Evolutionary conservation across 2,113 vertebrate genomes (phyloP), one percentile per base, ranked within the genome.

Genomic region (Polypterus bichir): DNA sequence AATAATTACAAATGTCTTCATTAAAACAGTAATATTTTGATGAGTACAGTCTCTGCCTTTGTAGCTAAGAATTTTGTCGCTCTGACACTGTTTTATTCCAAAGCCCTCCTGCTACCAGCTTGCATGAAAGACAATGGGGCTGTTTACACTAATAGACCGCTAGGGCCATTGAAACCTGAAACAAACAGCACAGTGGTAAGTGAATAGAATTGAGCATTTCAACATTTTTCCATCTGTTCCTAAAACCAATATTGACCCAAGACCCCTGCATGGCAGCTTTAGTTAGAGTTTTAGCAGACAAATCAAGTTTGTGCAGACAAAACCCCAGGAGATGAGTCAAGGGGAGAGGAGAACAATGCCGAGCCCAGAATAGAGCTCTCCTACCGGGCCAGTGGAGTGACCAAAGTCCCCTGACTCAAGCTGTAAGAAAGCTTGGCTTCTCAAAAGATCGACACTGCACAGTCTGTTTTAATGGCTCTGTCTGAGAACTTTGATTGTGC

Each of bases 91-190:
- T 76, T 87, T 83, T 83, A 76, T 76, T 74, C 71, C 61, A 5
- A 47, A 56, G 65, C 54, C 74, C 83, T 82, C 88, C 87, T 70
- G 79, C 84, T 81, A 78, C 60, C 73, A 72, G 64, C 72, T 71
- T 71, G 80, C 73, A 77, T 5, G 4, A 79, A 86, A 91, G 79
- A 91, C 87, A 88, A 90, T 88, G 27, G 79, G 76, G 76, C 74
- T 86, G 86, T 90, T 91, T 88, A 85, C 85, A 81, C 86, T 88
- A 86, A 84, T 76, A 75, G 80, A 71, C 75, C 80, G 79, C 79
- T 74, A 79, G 64, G 27, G 80, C 76, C 75, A 74, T 76, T 83
- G 78, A 79, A 71, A 71, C 73, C 65, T 62, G 83, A 85, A 83
- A 86, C 86, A 88, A 85, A 84, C 78, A 81, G 64, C 65, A 72